Conservation (phyloP, 53 echinoderm and acorn worm genomes). For the Antedon mediterranea region DNA sequence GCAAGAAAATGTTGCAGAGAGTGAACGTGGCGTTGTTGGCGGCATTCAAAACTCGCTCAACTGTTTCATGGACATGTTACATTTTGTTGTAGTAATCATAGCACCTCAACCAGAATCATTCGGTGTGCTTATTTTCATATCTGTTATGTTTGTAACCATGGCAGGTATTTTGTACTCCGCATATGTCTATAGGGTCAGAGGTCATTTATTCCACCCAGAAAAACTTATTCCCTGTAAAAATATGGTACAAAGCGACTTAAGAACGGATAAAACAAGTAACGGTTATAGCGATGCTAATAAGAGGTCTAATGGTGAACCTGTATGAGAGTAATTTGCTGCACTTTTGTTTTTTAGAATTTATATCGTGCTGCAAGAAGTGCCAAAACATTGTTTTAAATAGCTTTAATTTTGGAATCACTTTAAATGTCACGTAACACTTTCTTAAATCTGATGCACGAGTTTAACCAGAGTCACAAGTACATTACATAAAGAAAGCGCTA, state of each 20-base stretch:
- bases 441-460: too few species aligned
- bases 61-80: conserved; percentile 83
- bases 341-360: too few species aligned
- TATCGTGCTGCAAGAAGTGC: too few species aligned
- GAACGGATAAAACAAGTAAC: too few species aligned
- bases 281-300: too few species aligned
- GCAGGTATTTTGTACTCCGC: conserved; percentile 36
- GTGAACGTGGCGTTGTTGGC: conserved; percentile 59
- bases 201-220: conserved; percentile 44
- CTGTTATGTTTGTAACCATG: conserved; percentile 41
- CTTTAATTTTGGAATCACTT: too few species aligned
- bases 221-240: neutral
- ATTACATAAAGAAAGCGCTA: too few species aligned
- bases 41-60: conserved; percentile 74
- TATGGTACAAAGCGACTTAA: neutral
- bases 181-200: conserved; percentile 54
- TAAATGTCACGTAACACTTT: too few species aligned
- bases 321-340: too few species aligned
- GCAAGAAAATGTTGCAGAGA: conserved; percentile 48
- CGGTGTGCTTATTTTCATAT: conserved; percentile 63
- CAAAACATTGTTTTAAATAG: too few species aligned
- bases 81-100: conserved; percentile 73
- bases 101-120: conserved; percentile 69
- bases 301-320: too few species aligned
- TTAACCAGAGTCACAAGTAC: too few species aligned